These are phyloP conservation scores for Opisthocomus hoazin DNA, from an alignment of 2,113 vertebrate genomes.

Conservation along the genomic window DNA sequence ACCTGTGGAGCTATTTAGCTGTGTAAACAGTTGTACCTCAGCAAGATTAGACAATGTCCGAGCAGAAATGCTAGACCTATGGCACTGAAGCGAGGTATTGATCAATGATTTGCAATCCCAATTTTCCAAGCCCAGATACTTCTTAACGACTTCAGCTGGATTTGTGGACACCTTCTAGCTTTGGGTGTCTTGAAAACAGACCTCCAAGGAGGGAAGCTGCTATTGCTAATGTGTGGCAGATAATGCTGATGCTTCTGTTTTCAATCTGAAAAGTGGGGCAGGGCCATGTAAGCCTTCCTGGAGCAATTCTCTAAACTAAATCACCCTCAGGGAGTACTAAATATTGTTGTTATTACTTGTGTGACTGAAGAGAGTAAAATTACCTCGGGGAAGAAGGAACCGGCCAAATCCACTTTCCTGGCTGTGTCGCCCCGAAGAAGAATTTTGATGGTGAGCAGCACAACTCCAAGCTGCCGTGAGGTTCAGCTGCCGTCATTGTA, in stretches of 20 bases:
- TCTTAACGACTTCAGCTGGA: background rate
- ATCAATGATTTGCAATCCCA: background rate
- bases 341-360: background rate
- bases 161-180: background rate
- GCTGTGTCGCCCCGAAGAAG: background rate
- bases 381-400: background rate
- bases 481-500: background rate
- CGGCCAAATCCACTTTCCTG: background rate
- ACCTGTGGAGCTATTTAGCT: background rate
- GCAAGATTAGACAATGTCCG: background rate
- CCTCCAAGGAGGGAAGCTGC: background rate
- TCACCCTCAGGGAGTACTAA: background rate
- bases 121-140: background rate
- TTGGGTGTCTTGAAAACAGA: background rate
- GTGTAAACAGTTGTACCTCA: background rate
- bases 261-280: background rate
- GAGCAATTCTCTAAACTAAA: background rate
- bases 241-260: background rate
- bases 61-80: background rate
- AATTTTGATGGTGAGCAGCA: conserved; percentile 14
- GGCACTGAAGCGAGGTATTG: background rate
- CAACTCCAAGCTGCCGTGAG: background rate
- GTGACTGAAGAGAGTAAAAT: background rate
- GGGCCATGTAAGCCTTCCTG: background rate
- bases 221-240: background rate